Conservation (phyloP, 2,888 invertebrate species). For the Aphodius sticticus region DNA sequence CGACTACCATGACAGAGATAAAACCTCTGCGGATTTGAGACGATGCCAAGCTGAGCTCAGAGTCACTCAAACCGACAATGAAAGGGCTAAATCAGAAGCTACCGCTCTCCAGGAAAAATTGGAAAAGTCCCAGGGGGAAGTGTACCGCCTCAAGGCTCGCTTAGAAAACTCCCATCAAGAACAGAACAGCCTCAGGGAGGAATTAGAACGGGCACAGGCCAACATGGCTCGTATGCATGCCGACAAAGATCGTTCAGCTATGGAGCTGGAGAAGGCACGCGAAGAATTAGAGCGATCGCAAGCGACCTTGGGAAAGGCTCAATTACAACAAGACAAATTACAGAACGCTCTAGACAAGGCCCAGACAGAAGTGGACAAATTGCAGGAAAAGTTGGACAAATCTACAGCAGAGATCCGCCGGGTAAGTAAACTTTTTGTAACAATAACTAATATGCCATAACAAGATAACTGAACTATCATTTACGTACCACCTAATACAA, state of each 20-base stretch:
- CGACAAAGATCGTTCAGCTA: conserved; percentile 86
- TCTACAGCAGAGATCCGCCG: conserved; percentile 82
- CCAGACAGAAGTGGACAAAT: conserved; percentile 88
- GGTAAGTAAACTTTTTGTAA: conserved; percentile 62
- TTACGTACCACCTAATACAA: background rate
- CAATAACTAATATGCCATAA: conserved; percentile 12
- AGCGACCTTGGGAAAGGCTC: conserved; percentile 89
- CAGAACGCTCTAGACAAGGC: conserved; percentile 89
- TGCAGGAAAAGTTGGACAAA: conserved; percentile 89
- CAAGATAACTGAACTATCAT: conserved; percentile 25
- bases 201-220: conserved; percentile 87
- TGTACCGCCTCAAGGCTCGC: conserved; percentile 91
- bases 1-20: conserved; percentile 53
- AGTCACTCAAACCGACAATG: conserved; percentile 91
- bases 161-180: conserved; percentile 95
- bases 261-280: conserved; percentile 84
- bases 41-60: conserved; percentile 89
- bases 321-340: conserved; percentile 89
- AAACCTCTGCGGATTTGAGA: conserved; percentile 82
- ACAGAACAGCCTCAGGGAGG: conserved; percentile 91
- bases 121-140: conserved; percentile 94
- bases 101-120: conserved; percentile 89
- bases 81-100: conserved; percentile 84
- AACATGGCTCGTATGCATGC: conserved; percentile 85
- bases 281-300: conserved; percentile 91